Evolutionary conservation across 2,113 vertebrate species (phyloP).

Genomic region (Cisticola juncidis): DNA sequence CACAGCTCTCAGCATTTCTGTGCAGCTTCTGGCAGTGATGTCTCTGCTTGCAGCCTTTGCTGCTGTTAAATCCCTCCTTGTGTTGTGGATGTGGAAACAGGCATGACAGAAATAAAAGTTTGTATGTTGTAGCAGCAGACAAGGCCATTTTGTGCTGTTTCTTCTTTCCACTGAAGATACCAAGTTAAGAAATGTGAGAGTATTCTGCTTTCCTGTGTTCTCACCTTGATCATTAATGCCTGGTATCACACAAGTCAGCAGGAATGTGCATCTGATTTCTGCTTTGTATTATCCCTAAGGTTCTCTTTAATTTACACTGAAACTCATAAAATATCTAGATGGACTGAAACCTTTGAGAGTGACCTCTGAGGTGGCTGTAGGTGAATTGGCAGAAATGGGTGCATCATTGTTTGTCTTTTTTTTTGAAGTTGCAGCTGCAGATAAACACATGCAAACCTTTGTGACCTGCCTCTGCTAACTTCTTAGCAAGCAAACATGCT

Average conservation of each 20-base stretch:
- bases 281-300: slow-evolving; percentile 26
- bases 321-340: slow-evolving; percentile 33
- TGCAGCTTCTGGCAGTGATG: not conserved
- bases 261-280: slow-evolving; percentile 14
- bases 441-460: not conserved
- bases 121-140: not conserved
- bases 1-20: fast-evolving
- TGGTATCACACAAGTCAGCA: not conserved
- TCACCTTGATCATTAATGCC: slow-evolving; percentile 30
- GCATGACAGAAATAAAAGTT: not conserved
- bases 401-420: not conserved
- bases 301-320: not conserved
- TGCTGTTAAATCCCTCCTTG: not conserved
- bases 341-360: not conserved
- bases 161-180: not conserved
- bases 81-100: not conserved
- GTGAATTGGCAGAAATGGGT: not conserved
- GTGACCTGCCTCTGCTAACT: not conserved
- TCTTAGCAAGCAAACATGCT: not conserved
- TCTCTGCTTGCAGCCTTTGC: not conserved
- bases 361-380: not conserved
- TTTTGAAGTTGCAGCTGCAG: not conserved
- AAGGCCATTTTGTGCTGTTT: not conserved
- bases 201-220: not conserved
- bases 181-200: not conserved